These are phyloP conservation scores for Loris lydekkerianus DNA, from an alignment of 2,797 vertebrate species.

Conservation along the genomic window DNA sequence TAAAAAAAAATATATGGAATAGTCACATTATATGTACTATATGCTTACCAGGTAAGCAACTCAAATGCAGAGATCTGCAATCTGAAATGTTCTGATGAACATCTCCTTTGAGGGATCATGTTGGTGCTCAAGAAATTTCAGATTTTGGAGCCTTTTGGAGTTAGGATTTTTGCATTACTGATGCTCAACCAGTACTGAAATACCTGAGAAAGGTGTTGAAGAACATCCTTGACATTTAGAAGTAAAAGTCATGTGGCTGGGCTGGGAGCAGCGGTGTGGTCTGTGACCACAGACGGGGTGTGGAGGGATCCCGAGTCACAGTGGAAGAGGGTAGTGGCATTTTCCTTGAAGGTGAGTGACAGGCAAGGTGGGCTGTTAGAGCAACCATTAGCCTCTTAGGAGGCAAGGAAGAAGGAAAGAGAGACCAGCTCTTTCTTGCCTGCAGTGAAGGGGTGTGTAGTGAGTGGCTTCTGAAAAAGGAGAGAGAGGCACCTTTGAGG, in stretches of 20 bases:
- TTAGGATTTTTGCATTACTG: background rate
- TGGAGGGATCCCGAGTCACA: background rate
- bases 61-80: background rate
- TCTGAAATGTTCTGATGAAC: background rate
- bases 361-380: background rate
- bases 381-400: background rate
- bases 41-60: background rate
- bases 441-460: background rate
- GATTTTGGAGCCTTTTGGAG: background rate
- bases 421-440: background rate
- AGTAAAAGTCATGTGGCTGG: background rate
- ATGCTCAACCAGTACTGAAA: background rate
- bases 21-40: background rate
- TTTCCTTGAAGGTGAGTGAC: background rate
- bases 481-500: background rate
- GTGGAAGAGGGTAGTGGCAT: background rate
- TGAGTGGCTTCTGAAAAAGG: background rate
- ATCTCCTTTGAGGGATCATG: background rate
- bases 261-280: background rate
- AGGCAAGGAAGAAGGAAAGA: background rate
- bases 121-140: background rate
- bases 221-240: background rate
- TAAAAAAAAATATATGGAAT: background rate
- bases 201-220: background rate
- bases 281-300: background rate